phyloP scores from a whole-genome alignment of 2,797 vertebrate species.

The Brachymystax lenok region DNA sequence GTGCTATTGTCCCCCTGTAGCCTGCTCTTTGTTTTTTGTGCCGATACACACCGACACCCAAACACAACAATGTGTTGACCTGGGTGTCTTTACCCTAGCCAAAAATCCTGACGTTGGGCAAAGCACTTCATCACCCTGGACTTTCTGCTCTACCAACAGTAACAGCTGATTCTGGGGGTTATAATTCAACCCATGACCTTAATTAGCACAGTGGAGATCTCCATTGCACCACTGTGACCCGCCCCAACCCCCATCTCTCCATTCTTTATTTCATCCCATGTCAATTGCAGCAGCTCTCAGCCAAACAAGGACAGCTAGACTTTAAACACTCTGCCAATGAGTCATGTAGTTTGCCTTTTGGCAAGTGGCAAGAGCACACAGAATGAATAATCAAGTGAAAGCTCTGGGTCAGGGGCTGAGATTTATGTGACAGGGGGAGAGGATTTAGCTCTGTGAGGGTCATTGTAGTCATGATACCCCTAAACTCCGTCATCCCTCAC shows the following conservation, averaged over 20 bases:
- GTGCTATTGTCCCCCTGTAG: slow-evolving; percentile 42
- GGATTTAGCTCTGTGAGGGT: slow-evolving; percentile 39
- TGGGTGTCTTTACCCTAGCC: slow-evolving; percentile 57
- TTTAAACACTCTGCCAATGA: slow-evolving; percentile 59
- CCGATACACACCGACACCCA: slow-evolving; percentile 56
- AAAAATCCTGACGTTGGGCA: slow-evolving; percentile 64
- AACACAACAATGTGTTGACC: slow-evolving; percentile 59
- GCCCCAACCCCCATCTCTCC: slow-evolving; percentile 16
- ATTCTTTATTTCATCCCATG: slow-evolving; percentile 42
- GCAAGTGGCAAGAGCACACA: slow-evolving; percentile 56
- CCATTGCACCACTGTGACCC: slow-evolving; percentile 19
- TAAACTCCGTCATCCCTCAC: slow-evolving; percentile 37
- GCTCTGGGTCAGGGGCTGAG: slow-evolving; percentile 36
- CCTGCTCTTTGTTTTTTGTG: slow-evolving; percentile 59
- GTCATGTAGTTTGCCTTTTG: slow-evolving; percentile 60
- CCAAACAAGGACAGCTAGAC: slow-evolving; percentile 52
- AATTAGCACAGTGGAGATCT: slow-evolving; percentile 43
- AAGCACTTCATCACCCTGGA: slow-evolving; percentile 61
- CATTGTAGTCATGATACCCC: slow-evolving; percentile 42
- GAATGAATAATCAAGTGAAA: slow-evolving; percentile 54
- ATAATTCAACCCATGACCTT: slow-evolving; percentile 61
- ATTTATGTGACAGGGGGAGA: slow-evolving; percentile 46
- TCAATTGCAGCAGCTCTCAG: slow-evolving; percentile 41
- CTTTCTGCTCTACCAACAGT: slow-evolving; percentile 54
- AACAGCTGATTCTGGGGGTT: slow-evolving; percentile 66